Conservation (phyloP, 2,797 vertebrate genomes). For the Eulemur rubriventer region DNA sequence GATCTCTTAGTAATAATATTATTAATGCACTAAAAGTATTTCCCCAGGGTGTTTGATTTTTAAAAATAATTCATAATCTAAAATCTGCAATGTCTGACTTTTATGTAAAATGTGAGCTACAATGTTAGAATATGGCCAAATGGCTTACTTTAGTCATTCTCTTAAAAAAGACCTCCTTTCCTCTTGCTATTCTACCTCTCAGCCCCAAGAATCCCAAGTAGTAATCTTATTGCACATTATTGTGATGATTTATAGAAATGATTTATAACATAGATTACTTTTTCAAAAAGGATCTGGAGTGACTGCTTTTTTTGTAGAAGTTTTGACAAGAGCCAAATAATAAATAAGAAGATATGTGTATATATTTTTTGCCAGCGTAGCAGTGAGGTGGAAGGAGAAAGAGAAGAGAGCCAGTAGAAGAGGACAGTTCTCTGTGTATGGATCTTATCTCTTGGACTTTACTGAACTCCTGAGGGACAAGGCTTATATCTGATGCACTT, state of each 20-base stretch:
- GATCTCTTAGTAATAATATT: background rate
- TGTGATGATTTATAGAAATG: background rate
- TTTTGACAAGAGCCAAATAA: conserved; percentile 39
- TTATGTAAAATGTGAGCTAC: background rate
- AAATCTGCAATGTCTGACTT: background rate
- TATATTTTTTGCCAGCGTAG: background rate
- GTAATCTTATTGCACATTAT: background rate
- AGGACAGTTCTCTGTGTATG: no score
- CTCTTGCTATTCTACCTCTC: background rate
- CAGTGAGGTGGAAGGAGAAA: background rate
- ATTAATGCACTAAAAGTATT: background rate
- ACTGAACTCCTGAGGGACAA: background rate
- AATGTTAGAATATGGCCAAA: background rate
- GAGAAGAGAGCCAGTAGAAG: background rate
- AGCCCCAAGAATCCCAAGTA: background rate
- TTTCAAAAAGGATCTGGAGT: background rate
- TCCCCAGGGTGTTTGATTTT: background rate
- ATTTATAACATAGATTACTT: background rate
- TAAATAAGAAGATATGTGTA: conserved; percentile 2
- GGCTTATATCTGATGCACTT: background rate
- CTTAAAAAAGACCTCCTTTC: background rate
- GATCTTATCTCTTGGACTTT: background rate
- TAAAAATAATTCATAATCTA: conserved; percentile 40
- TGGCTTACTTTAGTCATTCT: background rate
- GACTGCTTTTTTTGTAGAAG: background rate